phyloP scores from a whole-genome alignment of 2,797 vertebrate species.

The Coracias cyanogaster region DNA sequence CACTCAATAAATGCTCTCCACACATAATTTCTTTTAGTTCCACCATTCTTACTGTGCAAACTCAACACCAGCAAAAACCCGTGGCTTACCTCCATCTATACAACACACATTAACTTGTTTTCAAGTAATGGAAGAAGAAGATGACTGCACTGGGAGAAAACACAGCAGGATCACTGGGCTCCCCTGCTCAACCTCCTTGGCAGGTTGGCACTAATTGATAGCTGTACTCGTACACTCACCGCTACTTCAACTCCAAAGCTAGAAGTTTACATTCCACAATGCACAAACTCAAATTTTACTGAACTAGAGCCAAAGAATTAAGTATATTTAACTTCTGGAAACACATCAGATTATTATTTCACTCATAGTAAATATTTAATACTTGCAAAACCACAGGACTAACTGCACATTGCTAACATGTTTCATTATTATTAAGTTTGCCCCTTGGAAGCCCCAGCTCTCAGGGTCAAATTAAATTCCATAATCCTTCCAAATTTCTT shows the following conservation, averaged over 20 bases:
- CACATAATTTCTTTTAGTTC: background rate
- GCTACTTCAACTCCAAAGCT: background rate
- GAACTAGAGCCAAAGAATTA: background rate
- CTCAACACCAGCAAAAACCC: background rate
- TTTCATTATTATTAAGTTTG: constrained; percentile 36
- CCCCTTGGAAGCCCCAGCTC: background rate
- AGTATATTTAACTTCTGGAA: constrained; percentile 20
- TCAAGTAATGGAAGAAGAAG: background rate
- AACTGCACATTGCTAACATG: constrained; percentile 4
- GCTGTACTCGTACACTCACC: background rate
- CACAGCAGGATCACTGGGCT: background rate
- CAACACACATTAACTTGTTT: background rate
- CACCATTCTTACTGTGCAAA: background rate
- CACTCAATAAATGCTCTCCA: background rate
- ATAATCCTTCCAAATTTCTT: constrained; percentile 61
- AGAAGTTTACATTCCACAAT: background rate
- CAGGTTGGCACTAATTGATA: background rate
- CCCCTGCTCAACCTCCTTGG: background rate
- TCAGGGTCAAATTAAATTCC: constrained; percentile 57
- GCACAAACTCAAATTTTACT: background rate
- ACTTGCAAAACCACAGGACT: background rate
- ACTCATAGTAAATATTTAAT: background rate
- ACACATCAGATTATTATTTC: background rate
- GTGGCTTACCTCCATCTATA: background rate
- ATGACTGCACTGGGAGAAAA: background rate